Conservation (phyloP, 2,888 invertebrate species). For the Pimpla rufipes region DNA sequence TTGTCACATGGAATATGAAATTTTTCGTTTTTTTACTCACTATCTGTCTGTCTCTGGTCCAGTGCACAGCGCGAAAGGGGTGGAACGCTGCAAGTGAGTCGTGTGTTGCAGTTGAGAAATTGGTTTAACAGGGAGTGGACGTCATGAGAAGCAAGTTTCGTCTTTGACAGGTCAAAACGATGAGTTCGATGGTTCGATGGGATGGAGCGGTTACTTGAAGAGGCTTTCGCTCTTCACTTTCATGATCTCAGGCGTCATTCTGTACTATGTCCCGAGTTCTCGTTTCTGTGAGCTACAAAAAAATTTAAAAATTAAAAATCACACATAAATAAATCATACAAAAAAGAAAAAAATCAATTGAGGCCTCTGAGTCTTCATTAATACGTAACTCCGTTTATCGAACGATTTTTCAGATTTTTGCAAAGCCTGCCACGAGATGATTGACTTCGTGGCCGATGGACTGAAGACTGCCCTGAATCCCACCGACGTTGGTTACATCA, state of each 20-base stretch:
- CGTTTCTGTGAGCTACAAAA: slow-evolving; percentile 77
- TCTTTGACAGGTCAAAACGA: slow-evolving; percentile 48
- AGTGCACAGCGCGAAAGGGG: slow-evolving; percentile 30
- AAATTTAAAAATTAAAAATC: too few species aligned
- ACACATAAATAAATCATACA: too few species aligned
- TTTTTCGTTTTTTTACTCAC: slow-evolving; percentile 62
- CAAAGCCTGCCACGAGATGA: slow-evolving; percentile 74
- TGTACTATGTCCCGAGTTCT: slow-evolving; percentile 80
- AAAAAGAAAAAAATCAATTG: background rate
- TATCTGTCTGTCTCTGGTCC: slow-evolving; percentile 33
- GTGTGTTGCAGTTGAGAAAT: too few species aligned
- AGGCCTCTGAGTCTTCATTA: too few species aligned
- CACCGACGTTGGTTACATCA: slow-evolving; percentile 55
- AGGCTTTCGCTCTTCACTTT: slow-evolving; percentile 72
- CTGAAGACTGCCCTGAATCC: slow-evolving; percentile 74
- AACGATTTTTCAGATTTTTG: slow-evolving; percentile 74
- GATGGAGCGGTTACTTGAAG: slow-evolving; percentile 77
- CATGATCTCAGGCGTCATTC: slow-evolving; percentile 73
- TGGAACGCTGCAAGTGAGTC: slow-evolving; percentile 55
- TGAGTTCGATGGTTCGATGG: slow-evolving; percentile 52
- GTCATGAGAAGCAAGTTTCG: background rate
- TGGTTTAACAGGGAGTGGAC: background rate
- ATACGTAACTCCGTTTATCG: too few species aligned
- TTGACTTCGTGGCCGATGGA: slow-evolving; percentile 76
- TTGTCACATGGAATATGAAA: slow-evolving; percentile 64